Evolutionary conservation across 2,113 vertebrate genomes (phyloP).

Genomic region (Lates calcarifer): DNA sequence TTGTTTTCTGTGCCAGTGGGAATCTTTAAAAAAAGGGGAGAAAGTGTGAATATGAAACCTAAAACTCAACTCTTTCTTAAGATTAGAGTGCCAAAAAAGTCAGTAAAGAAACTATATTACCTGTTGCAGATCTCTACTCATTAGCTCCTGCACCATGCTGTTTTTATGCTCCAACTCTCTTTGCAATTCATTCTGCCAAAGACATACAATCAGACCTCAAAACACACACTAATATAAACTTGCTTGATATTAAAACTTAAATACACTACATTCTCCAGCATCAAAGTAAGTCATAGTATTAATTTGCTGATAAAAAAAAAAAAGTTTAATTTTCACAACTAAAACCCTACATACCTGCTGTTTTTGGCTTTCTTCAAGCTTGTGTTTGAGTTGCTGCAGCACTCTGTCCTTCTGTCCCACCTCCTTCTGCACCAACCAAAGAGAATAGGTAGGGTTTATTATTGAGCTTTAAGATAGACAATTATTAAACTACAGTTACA

Average conservation of each 20-base stretch:
- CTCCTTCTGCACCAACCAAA: slow-evolving; percentile 88
- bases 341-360: slow-evolving; percentile 86
- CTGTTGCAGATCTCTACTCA: slow-evolving; percentile 89
- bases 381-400: slow-evolving; percentile 92
- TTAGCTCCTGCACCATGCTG: slow-evolving; percentile 87
- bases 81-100: background rate
- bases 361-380: slow-evolving; percentile 91
- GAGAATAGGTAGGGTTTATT: background rate
- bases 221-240: background rate
- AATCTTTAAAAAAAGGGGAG: slow-evolving; percentile 54
- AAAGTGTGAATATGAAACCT: background rate
- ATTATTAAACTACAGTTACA: background rate
- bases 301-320: background rate
- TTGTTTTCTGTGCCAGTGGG: slow-evolving; percentile 86
- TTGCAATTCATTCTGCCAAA: slow-evolving; percentile 87
- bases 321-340: background rate
- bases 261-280: background rate
- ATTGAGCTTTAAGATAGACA: slow-evolving; percentile 4
- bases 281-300: background rate
- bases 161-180: slow-evolving; percentile 90
- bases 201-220: slow-evolving; percentile 11
- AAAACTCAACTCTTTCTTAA: background rate
- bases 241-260: background rate
- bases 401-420: slow-evolving; percentile 92
- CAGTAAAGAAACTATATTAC: slow-evolving; percentile 67